These are phyloP conservation scores for Stomorhina lunata DNA, from an alignment of 2,888 invertebrate genomes.

Conservation along the genomic window DNA sequence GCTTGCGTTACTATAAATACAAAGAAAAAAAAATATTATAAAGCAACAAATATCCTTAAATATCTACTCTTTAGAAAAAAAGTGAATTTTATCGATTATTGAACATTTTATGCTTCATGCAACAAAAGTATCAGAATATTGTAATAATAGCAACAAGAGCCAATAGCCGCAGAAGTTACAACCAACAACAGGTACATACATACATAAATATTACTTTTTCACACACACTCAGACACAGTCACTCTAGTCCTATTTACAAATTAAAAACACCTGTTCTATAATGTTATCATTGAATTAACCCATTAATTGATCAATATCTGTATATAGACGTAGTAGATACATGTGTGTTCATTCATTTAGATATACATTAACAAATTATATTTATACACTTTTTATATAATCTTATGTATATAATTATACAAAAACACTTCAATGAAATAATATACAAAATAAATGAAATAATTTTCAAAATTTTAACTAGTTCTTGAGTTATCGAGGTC, in stretches of 20 bases:
- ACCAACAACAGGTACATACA: conserved; percentile 27
- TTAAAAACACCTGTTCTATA: conserved; percentile 43
- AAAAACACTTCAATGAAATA: no score
- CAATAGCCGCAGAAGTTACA: not conserved
- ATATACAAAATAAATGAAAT: no score
- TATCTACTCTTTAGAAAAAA: no score
- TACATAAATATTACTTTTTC: not conserved
- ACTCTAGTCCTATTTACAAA: conserved; percentile 4
- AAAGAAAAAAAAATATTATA: conserved; percentile 5
- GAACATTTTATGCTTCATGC: conserved; percentile 13
- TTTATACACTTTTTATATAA: no score
- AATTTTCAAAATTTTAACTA: no score
- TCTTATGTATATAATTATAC: not conserved
- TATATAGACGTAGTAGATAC: no score
- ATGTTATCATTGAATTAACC: conserved; percentile 31
- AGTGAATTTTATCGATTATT: conserved; percentile 45
- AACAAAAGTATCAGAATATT: not conserved
- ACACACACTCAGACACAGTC: no score
- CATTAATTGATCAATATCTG: conserved; percentile 34
- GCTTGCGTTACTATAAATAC: conserved; percentile 2
- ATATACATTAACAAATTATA: not conserved
- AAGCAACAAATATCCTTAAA: no score
- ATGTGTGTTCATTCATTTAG: not conserved
- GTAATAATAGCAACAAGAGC: not conserved
- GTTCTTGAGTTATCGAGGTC: no score